A percentile compares a stretch with the other conserved stretches of the same genome.
phyloP scores from a whole-genome alignment of 2,888 invertebrate genomes.

The Stegophylla sp. region DNA sequence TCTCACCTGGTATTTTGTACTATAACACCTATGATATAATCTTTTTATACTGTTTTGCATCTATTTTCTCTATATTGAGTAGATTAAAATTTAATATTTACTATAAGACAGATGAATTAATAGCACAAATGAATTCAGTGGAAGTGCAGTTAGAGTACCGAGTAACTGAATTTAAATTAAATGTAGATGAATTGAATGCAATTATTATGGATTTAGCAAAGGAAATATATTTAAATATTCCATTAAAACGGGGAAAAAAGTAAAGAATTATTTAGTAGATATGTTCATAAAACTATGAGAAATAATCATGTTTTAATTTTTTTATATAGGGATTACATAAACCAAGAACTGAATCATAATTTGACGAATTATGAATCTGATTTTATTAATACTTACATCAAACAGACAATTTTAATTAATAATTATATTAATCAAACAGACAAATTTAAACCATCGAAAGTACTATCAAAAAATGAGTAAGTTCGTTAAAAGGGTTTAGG shows the following conservation, averaged over 20 bases:
- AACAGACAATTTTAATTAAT: background rate
- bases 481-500: background rate
- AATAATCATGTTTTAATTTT: background rate
- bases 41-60: too few species aligned
- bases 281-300: too few species aligned
- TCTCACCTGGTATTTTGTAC: too few species aligned
- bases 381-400: background rate
- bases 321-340: background rate
- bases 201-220: background rate
- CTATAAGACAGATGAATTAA: background rate
- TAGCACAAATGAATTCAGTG: conserved; percentile 17
- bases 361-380: background rate
- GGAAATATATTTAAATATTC: background rate
- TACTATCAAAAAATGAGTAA: conserved; percentile 9
- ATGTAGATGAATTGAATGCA: background rate
- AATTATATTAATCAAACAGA: background rate
- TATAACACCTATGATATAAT: too few species aligned
- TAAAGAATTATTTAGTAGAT: too few species aligned
- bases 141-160: conserved; percentile 16
- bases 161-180: background rate
- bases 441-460: background rate
- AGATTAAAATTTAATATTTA: conserved; percentile 19
- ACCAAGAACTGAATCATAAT: background rate
- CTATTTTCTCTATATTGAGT: too few species aligned
- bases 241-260: too few species aligned